phyloP scores from a whole-genome alignment of 2,888 invertebrate genomes.

The Callyntrura guangdongensis region DNA sequence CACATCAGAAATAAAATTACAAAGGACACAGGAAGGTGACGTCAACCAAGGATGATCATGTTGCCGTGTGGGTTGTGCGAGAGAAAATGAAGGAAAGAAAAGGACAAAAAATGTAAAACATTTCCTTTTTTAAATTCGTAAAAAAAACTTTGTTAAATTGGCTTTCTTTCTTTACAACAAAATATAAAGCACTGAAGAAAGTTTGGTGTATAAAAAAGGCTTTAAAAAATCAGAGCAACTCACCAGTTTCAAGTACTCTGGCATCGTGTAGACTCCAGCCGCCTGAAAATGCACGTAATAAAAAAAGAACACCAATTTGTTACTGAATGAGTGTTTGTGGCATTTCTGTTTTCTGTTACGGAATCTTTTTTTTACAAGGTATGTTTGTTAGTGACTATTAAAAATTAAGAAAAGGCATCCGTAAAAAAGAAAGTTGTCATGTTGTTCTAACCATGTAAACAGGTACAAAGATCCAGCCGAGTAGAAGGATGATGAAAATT shows the following conservation, averaged over 20 bases:
- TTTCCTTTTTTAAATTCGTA: neutral
- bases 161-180: neutral
- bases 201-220: neutral
- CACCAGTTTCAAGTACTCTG: conserved; percentile 87
- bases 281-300: conserved; percentile 50
- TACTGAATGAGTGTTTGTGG: neutral
- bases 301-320: conserved; percentile 19
- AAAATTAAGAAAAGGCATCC: too few species aligned
- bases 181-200: neutral
- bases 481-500: conserved; percentile 87
- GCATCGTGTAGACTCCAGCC: conserved; percentile 87
- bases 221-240: neutral
- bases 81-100: neutral
- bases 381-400: neutral
- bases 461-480: conserved; percentile 87
- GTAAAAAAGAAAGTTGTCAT: neutral
- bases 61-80: neutral
- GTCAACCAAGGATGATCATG: neutral
- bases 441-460: conserved; percentile 86
- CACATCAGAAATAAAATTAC: too few species aligned
- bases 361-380: conserved; percentile 6
- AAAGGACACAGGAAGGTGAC: neutral
- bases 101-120: neutral
- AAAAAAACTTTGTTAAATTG: neutral
- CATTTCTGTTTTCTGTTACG: too few species aligned